phyloP scores from a whole-genome alignment of 1,140 invertebrate species.

The Platyscapa corneri region DNA sequence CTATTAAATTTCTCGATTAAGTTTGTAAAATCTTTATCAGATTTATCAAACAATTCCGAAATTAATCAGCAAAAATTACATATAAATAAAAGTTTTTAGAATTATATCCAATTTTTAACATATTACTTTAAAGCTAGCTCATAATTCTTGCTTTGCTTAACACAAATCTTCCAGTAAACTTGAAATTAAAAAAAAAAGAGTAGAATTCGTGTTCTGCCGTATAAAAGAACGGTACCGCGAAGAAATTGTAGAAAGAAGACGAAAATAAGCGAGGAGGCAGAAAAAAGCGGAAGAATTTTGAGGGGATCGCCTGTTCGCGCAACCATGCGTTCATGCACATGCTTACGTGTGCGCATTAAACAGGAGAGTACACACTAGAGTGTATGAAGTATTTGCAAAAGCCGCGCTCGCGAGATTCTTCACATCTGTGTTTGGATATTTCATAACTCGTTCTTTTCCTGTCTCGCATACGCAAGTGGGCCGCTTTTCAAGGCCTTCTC shows the following conservation, averaged over 20 bases:
- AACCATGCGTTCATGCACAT: neutral
- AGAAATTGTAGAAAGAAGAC: neutral
- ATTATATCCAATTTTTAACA: neutral
- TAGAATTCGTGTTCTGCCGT: neutral
- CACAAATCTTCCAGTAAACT: neutral
- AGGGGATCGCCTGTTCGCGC: neutral
- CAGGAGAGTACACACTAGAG: slow-evolving; percentile 59
- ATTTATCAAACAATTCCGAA: neutral
- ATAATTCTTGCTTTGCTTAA: slow-evolving; percentile 11
- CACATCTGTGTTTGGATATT: slow-evolving; percentile 64
- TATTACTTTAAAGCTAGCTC: neutral
- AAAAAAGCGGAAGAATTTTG: slow-evolving; percentile 18
- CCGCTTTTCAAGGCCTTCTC: slow-evolving; percentile 15
- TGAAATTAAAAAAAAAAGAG: neutral
- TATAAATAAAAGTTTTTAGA: neutral
- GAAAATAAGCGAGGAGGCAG: neutral
- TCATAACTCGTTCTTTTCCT: slow-evolving; percentile 65
- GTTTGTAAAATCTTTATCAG: too few relatives aligned
- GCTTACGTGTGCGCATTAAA: slow-evolving; percentile 62
- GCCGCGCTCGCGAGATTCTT: slow-evolving; percentile 25
- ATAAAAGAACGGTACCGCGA: slow-evolving; percentile 25
- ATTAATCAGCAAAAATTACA: neutral
- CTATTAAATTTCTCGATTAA: too few relatives aligned
- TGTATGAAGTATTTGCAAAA: slow-evolving; percentile 64
- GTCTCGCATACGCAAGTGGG: slow-evolving; percentile 8